These are phyloP conservation scores for Darevskia nairensis DNA, from an alignment of 2,797 vertebrate genomes.

Conservation along the genomic window DNA sequence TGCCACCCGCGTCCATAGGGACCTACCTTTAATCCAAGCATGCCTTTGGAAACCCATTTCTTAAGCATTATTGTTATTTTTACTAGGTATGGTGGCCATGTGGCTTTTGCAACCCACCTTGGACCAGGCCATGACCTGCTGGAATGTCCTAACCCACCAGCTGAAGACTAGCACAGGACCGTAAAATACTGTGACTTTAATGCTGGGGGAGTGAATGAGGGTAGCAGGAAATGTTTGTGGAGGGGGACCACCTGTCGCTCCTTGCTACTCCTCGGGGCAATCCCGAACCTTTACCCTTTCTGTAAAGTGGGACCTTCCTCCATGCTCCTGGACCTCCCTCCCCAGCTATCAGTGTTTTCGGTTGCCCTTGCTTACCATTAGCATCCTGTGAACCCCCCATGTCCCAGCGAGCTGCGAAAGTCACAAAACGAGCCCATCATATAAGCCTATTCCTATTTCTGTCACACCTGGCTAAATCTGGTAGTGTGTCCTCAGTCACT, in stretches of 20 bases:
- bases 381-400: not conserved
- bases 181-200: not conserved
- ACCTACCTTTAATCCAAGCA: too few relatives aligned
- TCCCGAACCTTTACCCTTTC: not conserved
- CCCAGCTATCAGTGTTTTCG: not conserved
- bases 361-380: not conserved
- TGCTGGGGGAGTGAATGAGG: not conserved
- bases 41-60: too few relatives aligned
- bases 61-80: too few relatives aligned
- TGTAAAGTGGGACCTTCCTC: not conserved
- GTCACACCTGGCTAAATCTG: conserved; percentile 39
- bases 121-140: too few relatives aligned
- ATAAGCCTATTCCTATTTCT: conserved; percentile 9
- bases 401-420: not conserved
- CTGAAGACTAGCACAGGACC: not conserved
- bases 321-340: not conserved
- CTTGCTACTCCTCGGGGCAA: not conserved
- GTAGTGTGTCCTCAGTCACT: conserved; percentile 29
- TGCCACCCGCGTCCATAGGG: too few relatives aligned
- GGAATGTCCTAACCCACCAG: not conserved
- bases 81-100: too few relatives aligned
- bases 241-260: not conserved
- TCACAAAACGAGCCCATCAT: not conserved
- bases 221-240: not conserved
- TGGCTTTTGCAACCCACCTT: too few relatives aligned